Conservation (phyloP, 2,113 vertebrate species). For the Takifugu bimaculatus region DNA sequence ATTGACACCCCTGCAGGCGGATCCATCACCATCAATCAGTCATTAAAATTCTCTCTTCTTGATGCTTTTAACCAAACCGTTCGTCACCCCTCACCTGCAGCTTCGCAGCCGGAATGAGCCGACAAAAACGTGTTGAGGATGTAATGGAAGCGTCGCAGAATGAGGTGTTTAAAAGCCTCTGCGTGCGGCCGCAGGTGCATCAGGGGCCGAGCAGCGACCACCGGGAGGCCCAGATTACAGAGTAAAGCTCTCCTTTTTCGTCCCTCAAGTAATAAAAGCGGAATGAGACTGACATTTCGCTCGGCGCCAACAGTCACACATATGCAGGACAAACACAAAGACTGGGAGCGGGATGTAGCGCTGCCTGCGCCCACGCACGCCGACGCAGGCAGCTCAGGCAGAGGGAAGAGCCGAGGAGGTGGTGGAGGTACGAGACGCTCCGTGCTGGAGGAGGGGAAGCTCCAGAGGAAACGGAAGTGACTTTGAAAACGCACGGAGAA, state of each 20-base stretch:
- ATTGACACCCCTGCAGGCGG: constrained; percentile 38
- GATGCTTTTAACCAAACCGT: constrained; percentile 60
- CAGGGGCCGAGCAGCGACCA: constrained; percentile 40
- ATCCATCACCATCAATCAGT: constrained; percentile 61
- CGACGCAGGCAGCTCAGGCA: constrained; percentile 6
- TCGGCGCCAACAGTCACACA: constrained; percentile 38
- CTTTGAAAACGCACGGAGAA: too few species aligned
- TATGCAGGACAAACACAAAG: constrained; percentile 24
- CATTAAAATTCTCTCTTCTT: constrained; percentile 47
- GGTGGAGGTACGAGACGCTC: constrained; percentile 4
- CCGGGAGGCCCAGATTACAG: constrained; percentile 61
- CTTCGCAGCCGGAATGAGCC: constrained; percentile 33
- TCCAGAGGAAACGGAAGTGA: too few species aligned
- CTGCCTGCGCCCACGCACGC: constrained; percentile 5
- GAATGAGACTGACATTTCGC: constrained; percentile 74
- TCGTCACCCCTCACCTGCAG: constrained; percentile 51
- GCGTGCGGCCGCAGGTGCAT: constrained; percentile 41
- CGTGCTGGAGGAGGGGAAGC: background rate
- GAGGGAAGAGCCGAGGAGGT: background rate
- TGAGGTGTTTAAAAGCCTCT: constrained; percentile 53
- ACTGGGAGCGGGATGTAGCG: constrained; percentile 13
- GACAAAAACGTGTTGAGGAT: constrained; percentile 36
- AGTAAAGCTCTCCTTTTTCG: constrained; percentile 52
- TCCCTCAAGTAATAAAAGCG: constrained; percentile 74
- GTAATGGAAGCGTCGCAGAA: constrained; percentile 45